Percentiles rank a stretch among this genome's conserved stretches.
These are phyloP conservation scores for Ptiloglossa arizonensis DNA, from an alignment of 1,140 invertebrate species.

Conservation along the genomic window DNA sequence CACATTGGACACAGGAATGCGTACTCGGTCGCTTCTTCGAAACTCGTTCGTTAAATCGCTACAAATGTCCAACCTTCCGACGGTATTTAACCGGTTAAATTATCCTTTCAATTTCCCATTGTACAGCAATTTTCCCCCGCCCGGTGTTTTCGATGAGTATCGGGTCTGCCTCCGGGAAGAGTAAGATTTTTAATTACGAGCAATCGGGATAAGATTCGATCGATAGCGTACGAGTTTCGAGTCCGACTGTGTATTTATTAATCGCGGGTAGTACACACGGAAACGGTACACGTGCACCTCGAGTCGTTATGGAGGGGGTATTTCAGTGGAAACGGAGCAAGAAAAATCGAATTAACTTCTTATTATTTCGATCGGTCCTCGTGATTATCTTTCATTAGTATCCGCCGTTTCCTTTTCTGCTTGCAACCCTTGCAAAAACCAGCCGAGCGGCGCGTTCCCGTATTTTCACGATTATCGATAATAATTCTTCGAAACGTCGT, in stretches of 20 bases:
- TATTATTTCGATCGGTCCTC: not conserved
- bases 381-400: conserved; percentile 14
- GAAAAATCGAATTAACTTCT: conserved; percentile 24
- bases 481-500: conserved; percentile 24
- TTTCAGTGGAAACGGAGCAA: not conserved
- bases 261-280: not conserved
- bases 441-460: not conserved
- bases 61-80: not conserved
- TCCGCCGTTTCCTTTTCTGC: conserved; percentile 5
- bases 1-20: too few species aligned
- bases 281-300: too few species aligned
- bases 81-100: not conserved
- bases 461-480: conserved; percentile 45
- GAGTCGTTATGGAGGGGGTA: too few species aligned
- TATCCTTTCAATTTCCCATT: not conserved
- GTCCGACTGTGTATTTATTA: conserved; percentile 7
- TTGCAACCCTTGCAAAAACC: not conserved
- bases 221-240: not conserved
- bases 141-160: not conserved
- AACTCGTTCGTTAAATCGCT: too few species aligned
- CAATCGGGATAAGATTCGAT: conserved; percentile 10
- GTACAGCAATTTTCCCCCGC: not conserved
- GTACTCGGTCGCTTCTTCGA: too few species aligned
- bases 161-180: not conserved
- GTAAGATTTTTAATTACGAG: conserved; percentile 40